Percentiles rank a stretch among this genome's conserved stretches.
Conservation (phyloP, 2,888 invertebrate genomes). For the Meteorus colon region DNA sequence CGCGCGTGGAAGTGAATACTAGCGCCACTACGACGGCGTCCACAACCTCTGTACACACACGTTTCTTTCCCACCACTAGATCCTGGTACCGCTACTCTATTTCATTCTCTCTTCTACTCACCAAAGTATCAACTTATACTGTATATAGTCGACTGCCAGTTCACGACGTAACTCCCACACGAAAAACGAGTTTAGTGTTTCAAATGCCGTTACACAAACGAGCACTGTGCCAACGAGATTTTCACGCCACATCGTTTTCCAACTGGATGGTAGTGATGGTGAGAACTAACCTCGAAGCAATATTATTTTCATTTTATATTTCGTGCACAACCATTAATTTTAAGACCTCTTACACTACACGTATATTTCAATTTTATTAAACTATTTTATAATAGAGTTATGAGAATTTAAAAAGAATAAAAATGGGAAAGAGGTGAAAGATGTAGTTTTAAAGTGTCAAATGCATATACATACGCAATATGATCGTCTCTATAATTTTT, state of each 20-base stretch:
- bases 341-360: neutral
- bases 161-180: constrained; percentile 4
- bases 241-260: constrained; percentile 30
- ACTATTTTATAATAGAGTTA: constrained; percentile 7
- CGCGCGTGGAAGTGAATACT: constrained; percentile 20
- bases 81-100: neutral
- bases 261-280: constrained; percentile 18
- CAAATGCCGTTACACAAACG: constrained; percentile 27
- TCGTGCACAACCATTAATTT: constrained; percentile 7
- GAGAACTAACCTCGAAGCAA: constrained; percentile 54
- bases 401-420: constrained; percentile 1
- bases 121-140: constrained; percentile 6
- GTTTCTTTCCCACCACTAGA: neutral
- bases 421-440: neutral
- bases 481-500: constrained; percentile 5
- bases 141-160: neutral
- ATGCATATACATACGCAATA: neutral
- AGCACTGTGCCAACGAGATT: constrained; percentile 27
- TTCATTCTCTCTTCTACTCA: neutral
- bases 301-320: constrained; percentile 44
- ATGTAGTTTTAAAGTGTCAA: neutral
- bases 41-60: constrained; percentile 4
- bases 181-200: constrained; percentile 2
- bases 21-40: constrained; percentile 8
- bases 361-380: constrained; percentile 11